Evolutionary conservation across 2,113 vertebrate genomes (phyloP).

Genomic region (Apeltes quadracus): DNA sequence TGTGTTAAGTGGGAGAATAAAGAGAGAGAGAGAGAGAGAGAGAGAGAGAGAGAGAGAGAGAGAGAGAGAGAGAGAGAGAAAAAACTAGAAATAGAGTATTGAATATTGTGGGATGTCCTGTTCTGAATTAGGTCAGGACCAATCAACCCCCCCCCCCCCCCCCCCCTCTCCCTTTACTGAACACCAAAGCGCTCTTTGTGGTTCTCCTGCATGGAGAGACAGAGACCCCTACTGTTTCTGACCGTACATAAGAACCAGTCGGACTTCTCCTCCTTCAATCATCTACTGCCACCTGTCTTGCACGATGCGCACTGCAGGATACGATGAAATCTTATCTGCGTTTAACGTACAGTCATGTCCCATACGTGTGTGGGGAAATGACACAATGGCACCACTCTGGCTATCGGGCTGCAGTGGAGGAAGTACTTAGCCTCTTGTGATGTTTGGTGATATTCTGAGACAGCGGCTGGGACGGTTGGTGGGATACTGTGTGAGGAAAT

Average conservation of each 20-base stretch:
- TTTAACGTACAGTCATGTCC: neutral
- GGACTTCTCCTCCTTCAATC: neutral
- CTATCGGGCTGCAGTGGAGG: neutral
- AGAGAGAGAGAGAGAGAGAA: too few relatives aligned
- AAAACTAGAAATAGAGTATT: constrained; percentile 53
- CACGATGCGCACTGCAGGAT: neutral
- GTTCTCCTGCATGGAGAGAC: constrained; percentile 63
- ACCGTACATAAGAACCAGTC: neutral
- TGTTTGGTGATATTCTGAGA: neutral
- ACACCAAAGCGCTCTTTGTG: constrained; percentile 36
- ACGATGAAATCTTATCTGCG: neutral
- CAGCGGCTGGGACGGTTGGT: too few relatives aligned
- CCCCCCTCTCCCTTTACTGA: constrained; percentile 14
- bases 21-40: constrained; percentile 1
- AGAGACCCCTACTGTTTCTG: constrained; percentile 76
- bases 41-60: too few relatives aligned
- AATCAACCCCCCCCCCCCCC: constrained; percentile 69
- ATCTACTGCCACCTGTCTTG: constrained; percentile 72
- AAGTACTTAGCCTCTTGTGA: neutral
- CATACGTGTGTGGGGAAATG: neutral
- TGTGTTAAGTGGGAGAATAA: constrained; percentile 46
- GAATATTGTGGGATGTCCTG: constrained; percentile 80
- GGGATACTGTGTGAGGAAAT: too few relatives aligned
- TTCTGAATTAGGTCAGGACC: constrained; percentile 81
- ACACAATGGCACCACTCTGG: too few relatives aligned